Base-by-base conservation (phyloP, 2,888 invertebrate species). In the Apamea sordens region DNA sequence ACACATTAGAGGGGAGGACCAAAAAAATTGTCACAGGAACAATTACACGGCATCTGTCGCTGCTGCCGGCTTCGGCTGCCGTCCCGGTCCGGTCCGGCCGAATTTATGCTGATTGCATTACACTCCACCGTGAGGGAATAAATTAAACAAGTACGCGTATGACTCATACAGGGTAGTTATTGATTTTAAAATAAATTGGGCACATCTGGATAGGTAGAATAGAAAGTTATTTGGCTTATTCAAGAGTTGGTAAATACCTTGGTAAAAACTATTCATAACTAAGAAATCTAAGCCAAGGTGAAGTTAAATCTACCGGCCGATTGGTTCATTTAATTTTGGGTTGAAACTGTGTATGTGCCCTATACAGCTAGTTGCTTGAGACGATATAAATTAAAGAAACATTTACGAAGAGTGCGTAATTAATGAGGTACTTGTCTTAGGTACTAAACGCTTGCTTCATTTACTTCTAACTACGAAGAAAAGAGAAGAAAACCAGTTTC, bases 41-140 rank as follows among this genome's bases (percentile, higher is more conserved):
- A 96, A 96, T 97, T 97, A 96, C 95, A 93, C 93, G 95, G 95
- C 96, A 97, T 96, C 96, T 96, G 96, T 95, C 95, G 95, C 91
- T 89, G 85, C 80, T 75, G 82, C 82, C 63, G 73, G 73, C 79
- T 79, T 76, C 53, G 63, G 64, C 73, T 61, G 83, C 85, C 56
- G 77, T 65, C 24, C 65, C 44, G 65, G 53, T 41, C 80, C 61
- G 61, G 77, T 18, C 61, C 83, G 86, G 88, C 89, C 89, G 92
- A 95, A 96, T 96, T 94, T 96, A 96, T 96, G 95, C 94, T 96
- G 96, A 96, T 96, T 96, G 96, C 95, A 96, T 96, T 95, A 85
- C 94, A 89, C 93, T 88, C 91, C 76, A 87, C 89, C 90, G 86
- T 82, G 83, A 85, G 89, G 92, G 91, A 93, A 93, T 92, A 93